Evolutionary conservation across 2,888 invertebrate genomes (phyloP).

Genomic region (Hemithea aestivaria): DNA sequence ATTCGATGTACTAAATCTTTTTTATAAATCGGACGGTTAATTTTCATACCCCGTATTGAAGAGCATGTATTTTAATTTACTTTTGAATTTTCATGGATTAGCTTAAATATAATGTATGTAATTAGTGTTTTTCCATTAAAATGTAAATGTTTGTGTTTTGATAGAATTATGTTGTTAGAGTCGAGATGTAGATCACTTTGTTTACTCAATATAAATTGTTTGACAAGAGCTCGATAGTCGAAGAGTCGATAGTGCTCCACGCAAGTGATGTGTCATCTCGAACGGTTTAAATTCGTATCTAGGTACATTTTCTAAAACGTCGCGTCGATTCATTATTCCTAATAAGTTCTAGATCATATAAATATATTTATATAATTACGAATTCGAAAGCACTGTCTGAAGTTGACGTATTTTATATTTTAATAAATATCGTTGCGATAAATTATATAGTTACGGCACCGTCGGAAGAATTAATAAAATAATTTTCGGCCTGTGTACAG

Average conservation of each 20-base stretch:
- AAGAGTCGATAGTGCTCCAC: conserved; percentile 40
- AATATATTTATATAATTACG: conserved; percentile 64
- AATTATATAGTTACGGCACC: conserved; percentile 44
- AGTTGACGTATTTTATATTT: conserved; percentile 36
- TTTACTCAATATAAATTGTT: conserved; percentile 36
- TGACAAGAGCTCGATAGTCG: conserved; percentile 28
- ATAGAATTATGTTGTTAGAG: conserved; percentile 56
- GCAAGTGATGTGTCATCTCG: conserved; percentile 32
- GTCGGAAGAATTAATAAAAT: conserved; percentile 40
- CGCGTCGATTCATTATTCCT: conserved; percentile 55
- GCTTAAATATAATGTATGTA: conserved; percentile 62
- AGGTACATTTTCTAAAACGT: conserved; percentile 39
- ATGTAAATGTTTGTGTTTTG: conserved; percentile 58
- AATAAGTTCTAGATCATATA: conserved; percentile 78
- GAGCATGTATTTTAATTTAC: conserved; percentile 35
- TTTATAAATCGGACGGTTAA: not conserved
- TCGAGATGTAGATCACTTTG: conserved; percentile 40
- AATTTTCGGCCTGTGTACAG: conserved; percentile 49
- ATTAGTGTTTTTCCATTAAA: conserved; percentile 60
- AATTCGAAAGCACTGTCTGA: conserved; percentile 37
- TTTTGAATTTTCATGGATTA: conserved; percentile 58
- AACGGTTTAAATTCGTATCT: conserved; percentile 28
- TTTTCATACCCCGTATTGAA: conserved; percentile 12
- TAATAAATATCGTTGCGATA: conserved; percentile 31
- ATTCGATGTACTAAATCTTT: not conserved